Percentiles rank a stretch among this genome's conserved stretches.
Evolutionary conservation across 1,140 invertebrate species (phyloP).

Genomic region (Rhagoletis pomonella): DNA sequence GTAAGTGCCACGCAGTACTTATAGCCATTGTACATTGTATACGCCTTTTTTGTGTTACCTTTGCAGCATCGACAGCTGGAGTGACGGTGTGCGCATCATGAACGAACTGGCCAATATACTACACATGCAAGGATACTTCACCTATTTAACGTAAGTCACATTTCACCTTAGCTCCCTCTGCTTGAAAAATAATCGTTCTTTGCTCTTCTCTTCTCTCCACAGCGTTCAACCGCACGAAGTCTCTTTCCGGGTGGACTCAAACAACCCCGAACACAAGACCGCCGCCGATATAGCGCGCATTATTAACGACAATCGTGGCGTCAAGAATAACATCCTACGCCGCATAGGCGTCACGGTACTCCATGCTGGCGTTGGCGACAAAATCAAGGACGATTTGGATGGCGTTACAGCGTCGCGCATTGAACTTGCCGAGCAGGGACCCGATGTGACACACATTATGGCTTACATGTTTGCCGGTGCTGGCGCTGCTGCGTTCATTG

Average conservation of each 20-base stretch:
- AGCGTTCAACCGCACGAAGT: slow-evolving; percentile 86
- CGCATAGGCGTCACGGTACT: slow-evolving; percentile 78
- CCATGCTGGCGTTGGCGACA: slow-evolving; percentile 85
- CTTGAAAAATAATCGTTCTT: neutral
- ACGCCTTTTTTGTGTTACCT: too few species aligned
- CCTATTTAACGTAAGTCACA: slow-evolving; percentile 71
- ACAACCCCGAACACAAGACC: slow-evolving; percentile 80
- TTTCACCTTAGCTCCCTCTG: neutral
- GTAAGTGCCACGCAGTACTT: too few species aligned
- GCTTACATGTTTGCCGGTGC: slow-evolving; percentile 72
- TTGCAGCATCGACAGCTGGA: slow-evolving; percentile 73
- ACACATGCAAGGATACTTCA: slow-evolving; percentile 74
- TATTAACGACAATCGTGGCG: slow-evolving; percentile 79
- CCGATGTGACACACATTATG: slow-evolving; percentile 73
- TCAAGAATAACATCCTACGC: slow-evolving; percentile 73
- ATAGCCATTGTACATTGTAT: too few species aligned
- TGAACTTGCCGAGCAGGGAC: slow-evolving; percentile 68
- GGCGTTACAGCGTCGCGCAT: slow-evolving; percentile 67
- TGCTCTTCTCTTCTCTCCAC: neutral
- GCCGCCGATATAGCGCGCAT: slow-evolving; percentile 82
- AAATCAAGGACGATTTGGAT: slow-evolving; percentile 77
- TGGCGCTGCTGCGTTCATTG: slow-evolving; percentile 79
- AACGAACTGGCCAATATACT: slow-evolving; percentile 73
- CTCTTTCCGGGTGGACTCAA: slow-evolving; percentile 87
- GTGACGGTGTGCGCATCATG: slow-evolving; percentile 72